phyloP scores from a whole-genome alignment of 2,888 invertebrate genomes.

The Iselma pallidipennis region DNA sequence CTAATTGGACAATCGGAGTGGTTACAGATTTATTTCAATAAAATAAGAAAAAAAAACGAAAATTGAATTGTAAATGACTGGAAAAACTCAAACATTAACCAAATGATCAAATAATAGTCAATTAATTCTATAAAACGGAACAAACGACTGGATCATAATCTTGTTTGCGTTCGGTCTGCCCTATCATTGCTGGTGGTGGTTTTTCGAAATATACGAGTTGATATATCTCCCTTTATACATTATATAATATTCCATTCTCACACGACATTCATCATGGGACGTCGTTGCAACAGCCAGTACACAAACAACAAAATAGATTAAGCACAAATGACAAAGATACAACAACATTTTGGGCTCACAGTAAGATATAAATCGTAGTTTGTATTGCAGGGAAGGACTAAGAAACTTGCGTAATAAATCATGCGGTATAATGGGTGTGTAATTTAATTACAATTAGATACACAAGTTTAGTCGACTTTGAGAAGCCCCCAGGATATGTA shows the following conservation, averaged over 20 bases:
- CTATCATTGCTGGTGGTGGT: no score
- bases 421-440: slow-evolving; percentile 49
- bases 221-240: not conserved
- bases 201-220: no score
- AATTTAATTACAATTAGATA: slow-evolving; percentile 53
- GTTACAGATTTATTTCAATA: no score
- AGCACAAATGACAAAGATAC: slow-evolving; percentile 30
- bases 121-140: no score
- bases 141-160: no score
- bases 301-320: slow-evolving; percentile 28
- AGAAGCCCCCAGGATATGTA: slow-evolving; percentile 33
- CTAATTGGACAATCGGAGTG: not conserved
- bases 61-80: no score
- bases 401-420: slow-evolving; percentile 49
- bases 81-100: no score
- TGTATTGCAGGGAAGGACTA: slow-evolving; percentile 38
- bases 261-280: not conserved
- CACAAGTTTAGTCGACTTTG: slow-evolving; percentile 41
- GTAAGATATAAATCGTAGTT: slow-evolving; percentile 44
- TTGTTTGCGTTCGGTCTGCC: no score
- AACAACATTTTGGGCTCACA: slow-evolving; percentile 27
- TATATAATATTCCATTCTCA: not conserved
- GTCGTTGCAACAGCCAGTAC: slow-evolving; percentile 6
- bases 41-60: no score
- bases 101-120: no score